phyloP scores from a whole-genome alignment of 1,140 invertebrate species.

The Drosophila erecta region DNA sequence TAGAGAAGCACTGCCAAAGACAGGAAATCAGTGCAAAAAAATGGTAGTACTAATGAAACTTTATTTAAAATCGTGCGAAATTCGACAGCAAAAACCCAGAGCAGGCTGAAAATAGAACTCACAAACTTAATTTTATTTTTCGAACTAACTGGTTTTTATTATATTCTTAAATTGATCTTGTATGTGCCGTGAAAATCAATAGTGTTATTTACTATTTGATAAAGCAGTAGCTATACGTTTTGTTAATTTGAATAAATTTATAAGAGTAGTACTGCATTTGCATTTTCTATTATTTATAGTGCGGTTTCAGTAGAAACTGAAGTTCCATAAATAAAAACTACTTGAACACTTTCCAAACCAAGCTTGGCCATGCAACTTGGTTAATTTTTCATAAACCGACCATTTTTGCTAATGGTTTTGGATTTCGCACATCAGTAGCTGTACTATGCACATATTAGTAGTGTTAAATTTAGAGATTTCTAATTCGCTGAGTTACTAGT shows the following conservation, averaged over 20 bases:
- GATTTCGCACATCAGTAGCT: no score
- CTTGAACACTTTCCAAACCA: no score
- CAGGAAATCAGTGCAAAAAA: neutral
- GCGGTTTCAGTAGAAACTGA: no score
- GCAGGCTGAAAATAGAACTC: neutral
- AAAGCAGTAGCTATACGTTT: neutral
- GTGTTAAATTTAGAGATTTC: no score
- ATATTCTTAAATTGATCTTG: no score
- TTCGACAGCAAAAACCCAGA: neutral
- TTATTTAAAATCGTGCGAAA: neutral
- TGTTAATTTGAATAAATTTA: neutral
- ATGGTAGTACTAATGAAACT: neutral
- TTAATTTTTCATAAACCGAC: no score
- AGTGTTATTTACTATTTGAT: neutral
- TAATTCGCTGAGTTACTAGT: no score
- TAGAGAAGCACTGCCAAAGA: slow-evolving; percentile 2
- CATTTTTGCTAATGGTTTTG: neutral
- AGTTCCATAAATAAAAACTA: no score
- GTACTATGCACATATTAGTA: no score
- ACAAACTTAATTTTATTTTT: neutral
- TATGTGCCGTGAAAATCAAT: no score
- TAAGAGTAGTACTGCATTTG: neutral
- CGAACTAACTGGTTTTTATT: neutral
- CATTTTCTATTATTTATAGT: neutral
- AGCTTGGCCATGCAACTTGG: no score